Conservation (phyloP, 1,140 invertebrate genomes). For the Drosophila bocqueti region DNA sequence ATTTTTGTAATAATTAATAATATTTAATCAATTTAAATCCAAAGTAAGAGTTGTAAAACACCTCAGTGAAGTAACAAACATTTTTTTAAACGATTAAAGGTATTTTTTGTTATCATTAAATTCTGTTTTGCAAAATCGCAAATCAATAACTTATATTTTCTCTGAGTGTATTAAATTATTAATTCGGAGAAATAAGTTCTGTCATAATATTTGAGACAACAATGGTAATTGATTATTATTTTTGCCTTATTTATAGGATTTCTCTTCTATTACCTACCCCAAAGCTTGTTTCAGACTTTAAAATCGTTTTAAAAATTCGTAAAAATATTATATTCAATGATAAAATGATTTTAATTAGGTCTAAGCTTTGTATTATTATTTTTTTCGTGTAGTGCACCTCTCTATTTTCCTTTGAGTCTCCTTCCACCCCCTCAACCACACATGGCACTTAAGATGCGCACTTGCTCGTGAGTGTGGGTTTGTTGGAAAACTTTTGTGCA, state of each 20-base stretch:
- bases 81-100: neutral
- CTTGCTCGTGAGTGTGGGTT: slow-evolving; percentile 23
- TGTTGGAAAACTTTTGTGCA: slow-evolving; percentile 65
- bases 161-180: neutral
- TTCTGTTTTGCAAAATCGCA: neutral
- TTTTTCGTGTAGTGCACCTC: neutral
- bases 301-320: neutral
- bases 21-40: neutral
- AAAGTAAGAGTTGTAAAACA: neutral
- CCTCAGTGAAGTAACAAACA: neutral
- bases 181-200: neutral
- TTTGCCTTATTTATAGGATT: neutral
- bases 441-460: slow-evolving; percentile 60
- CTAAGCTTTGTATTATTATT: neutral
- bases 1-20: neutral
- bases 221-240: neutral
- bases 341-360: neutral
- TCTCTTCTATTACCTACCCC: neutral
- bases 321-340: too few relatives aligned
- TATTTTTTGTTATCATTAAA: too few relatives aligned
- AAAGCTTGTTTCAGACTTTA: neutral
- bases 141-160: neutral
- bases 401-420: slow-evolving; percentile 4
- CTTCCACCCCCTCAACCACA: slow-evolving; percentile 4
- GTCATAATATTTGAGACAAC: neutral